A percentile compares a stretch with the other conserved stretches of the same genome.
phyloP scores from a whole-genome alignment of 2,797 vertebrate species.

The Poliocrania exsul region DNA sequence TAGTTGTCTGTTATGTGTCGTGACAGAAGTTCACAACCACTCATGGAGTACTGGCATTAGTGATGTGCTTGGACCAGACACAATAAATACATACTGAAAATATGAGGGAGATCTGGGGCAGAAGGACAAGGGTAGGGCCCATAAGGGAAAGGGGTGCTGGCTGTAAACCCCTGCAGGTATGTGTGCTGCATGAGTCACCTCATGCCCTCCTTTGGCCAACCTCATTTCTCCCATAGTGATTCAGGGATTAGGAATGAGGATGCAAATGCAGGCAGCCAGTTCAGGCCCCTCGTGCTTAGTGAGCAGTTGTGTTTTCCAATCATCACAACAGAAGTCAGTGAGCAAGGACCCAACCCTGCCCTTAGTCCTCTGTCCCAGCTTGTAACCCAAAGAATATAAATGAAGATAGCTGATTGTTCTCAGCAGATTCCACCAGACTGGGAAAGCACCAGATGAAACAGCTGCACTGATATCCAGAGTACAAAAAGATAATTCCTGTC shows the following conservation, averaged over 20 bases:
- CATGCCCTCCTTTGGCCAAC: background rate
- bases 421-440: background rate
- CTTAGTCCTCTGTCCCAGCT: background rate
- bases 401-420: background rate
- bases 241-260: background rate
- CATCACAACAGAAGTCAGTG: background rate
- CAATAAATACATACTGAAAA: background rate
- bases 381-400: background rate
- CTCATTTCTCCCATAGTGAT: background rate
- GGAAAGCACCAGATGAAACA: background rate
- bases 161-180: background rate
- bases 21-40: background rate
- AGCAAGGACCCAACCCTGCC: background rate
- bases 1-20: accelerated
- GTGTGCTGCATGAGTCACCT: background rate
- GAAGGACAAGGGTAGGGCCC: background rate
- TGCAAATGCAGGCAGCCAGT: background rate
- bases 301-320: background rate
- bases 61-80: background rate
- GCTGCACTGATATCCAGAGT: background rate
- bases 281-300: background rate
- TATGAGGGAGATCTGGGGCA: background rate
- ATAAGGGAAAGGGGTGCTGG: background rate
- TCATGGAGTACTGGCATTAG: accelerated
- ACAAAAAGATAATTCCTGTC: background rate